Conservation (phyloP, 2,888 invertebrate species). For the Trichogramma evanescens region DNA sequence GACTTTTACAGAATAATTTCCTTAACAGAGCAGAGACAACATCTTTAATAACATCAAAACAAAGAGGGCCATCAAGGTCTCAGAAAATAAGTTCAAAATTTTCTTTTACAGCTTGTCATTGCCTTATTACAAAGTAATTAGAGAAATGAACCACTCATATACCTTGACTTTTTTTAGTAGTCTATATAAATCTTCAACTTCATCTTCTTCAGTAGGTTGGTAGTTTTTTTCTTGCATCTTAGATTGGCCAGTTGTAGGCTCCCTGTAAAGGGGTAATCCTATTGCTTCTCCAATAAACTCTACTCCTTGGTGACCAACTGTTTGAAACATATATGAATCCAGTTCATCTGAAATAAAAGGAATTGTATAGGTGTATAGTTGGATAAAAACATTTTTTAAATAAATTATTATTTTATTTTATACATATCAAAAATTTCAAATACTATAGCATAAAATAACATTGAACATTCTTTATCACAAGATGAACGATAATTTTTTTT, state of each 20-base stretch:
- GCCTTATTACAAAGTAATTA: neutral
- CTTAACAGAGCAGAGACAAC: no score
- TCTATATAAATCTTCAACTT: conserved; percentile 93
- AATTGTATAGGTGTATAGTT: no score
- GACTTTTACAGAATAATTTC: no score
- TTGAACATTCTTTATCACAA: neutral
- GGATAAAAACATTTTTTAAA: neutral
- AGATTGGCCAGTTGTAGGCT: conserved; percentile 78
- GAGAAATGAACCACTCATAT: conserved; percentile 23
- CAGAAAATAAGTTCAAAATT: no score
- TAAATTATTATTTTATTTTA: conserved; percentile 1
- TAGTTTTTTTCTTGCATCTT: conserved; percentile 72
- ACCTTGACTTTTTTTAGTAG: conserved; percentile 73
- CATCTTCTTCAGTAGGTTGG: conserved; percentile 76
- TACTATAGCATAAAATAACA: neutral
- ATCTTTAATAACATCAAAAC: no score
- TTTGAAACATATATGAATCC: conserved; percentile 99
- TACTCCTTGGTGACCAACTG: conserved; percentile 94
- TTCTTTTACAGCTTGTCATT: neutral
- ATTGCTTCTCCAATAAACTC: conserved; percentile 88
- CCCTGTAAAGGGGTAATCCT: conserved; percentile 82
- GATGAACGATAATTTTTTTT: neutral
- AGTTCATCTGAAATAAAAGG: conserved; percentile 64
- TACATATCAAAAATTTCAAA: conserved; percentile 15
- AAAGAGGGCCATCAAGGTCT: no score